Evolutionary conservation across 2,797 vertebrate genomes (phyloP), one percentile per base, ranked within the genome.

Genomic region (Molossus alvarezi): DNA sequence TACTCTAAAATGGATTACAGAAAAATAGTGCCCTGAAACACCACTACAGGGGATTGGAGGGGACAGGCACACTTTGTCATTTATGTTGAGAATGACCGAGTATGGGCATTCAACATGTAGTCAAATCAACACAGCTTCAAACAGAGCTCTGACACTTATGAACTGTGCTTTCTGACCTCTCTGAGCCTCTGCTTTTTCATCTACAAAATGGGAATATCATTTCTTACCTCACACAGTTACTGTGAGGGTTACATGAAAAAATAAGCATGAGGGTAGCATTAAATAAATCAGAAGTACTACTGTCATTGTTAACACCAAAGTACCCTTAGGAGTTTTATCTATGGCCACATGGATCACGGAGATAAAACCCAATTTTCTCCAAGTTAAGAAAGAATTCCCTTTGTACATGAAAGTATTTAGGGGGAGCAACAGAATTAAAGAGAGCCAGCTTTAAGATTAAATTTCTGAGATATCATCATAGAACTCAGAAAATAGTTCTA

Each of bases 1-100:
- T 95, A 72, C 58, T 76, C 82, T 71, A 69, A 97, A 92, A 96
- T 73, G 48, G 79, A 93, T 91, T 81, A 53, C 33, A 95, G 94
- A 90, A 95, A 97, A 98, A 95, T 67, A 85, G 62, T 5, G 13
- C 33, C 90, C 88, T 71, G 88, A 88, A 92, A 76, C 85, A 48
- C 69, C 18, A 72, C 75, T 4, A 1, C 5, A 13, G 9, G 81
- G 48, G 80, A 76, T 37, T 41, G 14, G 55, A n/a, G 41, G 17
- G 12, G 48, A 65, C 0, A 1, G 41, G 27, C 10, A 37, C 20
- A 48, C 69, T 67, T 88, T 69, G 57, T 88, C 91, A 81, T 29
- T 80, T n/a, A 10, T 64, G 37, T 29, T 18, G 62, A 90, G 88
- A 88, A 58, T 10, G 57, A 62, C 57, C 10, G 48, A 71, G 17